These are phyloP conservation scores for Hydrochoerus hydrochaeris DNA, from an alignment of 2,113 vertebrate genomes.

Conservation along the genomic window DNA sequence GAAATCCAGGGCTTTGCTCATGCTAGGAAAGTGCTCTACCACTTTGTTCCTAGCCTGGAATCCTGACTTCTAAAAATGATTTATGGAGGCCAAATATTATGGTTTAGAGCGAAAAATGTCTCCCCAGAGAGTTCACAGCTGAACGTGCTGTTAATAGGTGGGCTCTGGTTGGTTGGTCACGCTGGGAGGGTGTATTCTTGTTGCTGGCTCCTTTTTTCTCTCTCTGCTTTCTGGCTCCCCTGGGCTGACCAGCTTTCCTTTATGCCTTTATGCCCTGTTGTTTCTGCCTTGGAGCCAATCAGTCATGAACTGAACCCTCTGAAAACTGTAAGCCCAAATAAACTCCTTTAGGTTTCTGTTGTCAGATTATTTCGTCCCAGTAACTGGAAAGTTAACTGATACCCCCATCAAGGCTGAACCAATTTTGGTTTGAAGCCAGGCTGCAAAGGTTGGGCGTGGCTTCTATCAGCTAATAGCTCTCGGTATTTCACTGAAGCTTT, in stretches of 20 bases:
- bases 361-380: background rate
- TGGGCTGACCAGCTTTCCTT: background rate
- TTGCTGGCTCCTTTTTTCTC: background rate
- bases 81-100: background rate
- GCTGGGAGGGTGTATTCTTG: background rate
- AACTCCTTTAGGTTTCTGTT: background rate
- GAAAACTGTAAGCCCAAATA: background rate
- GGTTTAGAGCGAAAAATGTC: background rate
- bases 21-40: background rate
- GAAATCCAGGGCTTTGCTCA: background rate
- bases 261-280: background rate
- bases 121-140: background rate
- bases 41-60: background rate
- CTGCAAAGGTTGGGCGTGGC: background rate
- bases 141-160: background rate
- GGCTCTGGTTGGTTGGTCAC: background rate
- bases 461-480: background rate
- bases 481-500: constrained; percentile 34
- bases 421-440: background rate
- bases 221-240: background rate
- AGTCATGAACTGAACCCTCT: background rate
- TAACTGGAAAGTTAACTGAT: background rate
- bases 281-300: background rate
- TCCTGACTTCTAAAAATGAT: background rate
- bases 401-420: background rate